Conservation (phyloP, 2,113 vertebrate species). For the Andinoacara biseriatus region DNA sequence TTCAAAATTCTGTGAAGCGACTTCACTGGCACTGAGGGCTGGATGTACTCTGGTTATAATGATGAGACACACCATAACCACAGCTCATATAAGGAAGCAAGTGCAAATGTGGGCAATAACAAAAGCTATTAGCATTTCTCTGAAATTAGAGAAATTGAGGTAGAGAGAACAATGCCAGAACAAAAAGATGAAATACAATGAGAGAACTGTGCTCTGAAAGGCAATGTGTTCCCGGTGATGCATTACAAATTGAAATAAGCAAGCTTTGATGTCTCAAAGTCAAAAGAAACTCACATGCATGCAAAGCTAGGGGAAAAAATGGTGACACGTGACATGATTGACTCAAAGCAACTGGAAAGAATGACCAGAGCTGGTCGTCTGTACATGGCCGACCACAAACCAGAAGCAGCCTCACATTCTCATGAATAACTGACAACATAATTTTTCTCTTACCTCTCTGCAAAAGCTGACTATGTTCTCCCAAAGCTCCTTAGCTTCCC, state of each 20-base stretch:
- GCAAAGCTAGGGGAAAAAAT: background rate
- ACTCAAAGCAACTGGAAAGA: background rate
- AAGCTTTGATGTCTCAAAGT: background rate
- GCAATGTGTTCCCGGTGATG: constrained; percentile 8
- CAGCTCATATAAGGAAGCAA: constrained; percentile 49
- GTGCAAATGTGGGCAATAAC: constrained; percentile 48
- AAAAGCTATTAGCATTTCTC: constrained; percentile 59
- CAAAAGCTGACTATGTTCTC: constrained; percentile 97
- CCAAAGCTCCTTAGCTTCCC: constrained; percentile 96
- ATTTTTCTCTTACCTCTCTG: constrained; percentile 86
- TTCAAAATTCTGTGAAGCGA: background rate
- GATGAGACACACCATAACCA: background rate
- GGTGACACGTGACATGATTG: background rate
- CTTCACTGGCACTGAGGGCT: background rate
- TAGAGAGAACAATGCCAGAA: constrained; percentile 39
- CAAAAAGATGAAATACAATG: constrained; percentile 37
- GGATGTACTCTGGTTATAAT: background rate
- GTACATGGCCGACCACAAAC: background rate
- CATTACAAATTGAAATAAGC: constrained; percentile 12
- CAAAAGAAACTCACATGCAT: background rate
- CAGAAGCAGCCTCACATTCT: background rate
- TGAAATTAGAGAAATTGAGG: constrained; percentile 52
- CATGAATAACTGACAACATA: background rate
- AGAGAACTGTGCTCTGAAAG: constrained; percentile 25
- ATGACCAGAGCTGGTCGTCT: background rate